Base-by-base conservation (phyloP, 2,797 vertebrate genomes). In the Pagetopsis macropterus region DNA sequence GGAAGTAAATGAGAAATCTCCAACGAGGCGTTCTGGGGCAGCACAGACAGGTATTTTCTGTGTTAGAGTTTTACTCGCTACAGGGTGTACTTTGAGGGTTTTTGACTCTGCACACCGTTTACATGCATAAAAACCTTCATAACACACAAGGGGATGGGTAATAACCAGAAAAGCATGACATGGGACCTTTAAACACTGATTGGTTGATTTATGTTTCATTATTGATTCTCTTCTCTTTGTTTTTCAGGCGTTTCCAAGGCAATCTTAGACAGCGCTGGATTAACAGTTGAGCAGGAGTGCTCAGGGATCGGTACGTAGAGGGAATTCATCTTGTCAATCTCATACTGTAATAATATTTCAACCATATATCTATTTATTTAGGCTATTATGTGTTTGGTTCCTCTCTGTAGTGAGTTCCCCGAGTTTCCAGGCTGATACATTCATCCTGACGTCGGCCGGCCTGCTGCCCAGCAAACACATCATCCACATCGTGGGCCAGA, bases 201-300 rank as follows among this genome's bases (percentile, higher is more conserved):
- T 16, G 44, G 44, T 45, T 45, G 44, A 45, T 45, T 21, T 48
- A 16, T 17, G 2, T 48, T 48, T 17, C 5, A 15, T 45, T 45
- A 15, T 5, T 45, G 15, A 45, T 4, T 19, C 33, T 33, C 27
- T 2, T 40, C 12, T 51, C 4, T 63, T 21, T 23, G 13, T 17
- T 13, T 69, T 78, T 57, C 68, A 99, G 97, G 97, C 0, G 97
- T 98, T 15, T 99, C 95, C 74, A 96, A 88, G 88, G 96, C 96
- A 37, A 95, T 98, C 90, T 89, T 97, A 81, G 93, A 95, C 44
- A 62, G 84, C 43, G 97, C 96, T 49, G 97, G 97, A 50, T 1
- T 1, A 5, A 1, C 44, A 2, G 95, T 99, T 17, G 71, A 91
- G 89, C 0, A 0, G 0, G 94, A 97, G 79, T 97, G 95, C 79